Evolutionary conservation across 2,797 vertebrate genomes (phyloP), one percentile per base, ranked within the genome.

Genomic region (Oreortyx pictus): DNA sequence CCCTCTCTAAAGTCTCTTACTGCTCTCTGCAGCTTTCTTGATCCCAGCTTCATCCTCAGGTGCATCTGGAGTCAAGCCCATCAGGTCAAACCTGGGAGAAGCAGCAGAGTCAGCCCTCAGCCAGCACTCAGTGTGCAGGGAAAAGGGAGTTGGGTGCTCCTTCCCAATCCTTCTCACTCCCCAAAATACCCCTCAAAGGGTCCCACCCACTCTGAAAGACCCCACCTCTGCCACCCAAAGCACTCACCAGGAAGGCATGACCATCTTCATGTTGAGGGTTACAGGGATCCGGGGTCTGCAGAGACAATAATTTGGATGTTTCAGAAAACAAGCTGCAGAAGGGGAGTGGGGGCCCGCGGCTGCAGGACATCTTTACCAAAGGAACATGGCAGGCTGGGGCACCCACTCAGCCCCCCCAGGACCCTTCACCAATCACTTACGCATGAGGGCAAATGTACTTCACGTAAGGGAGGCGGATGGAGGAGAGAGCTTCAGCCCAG

Each of bases 381-480:
- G 79, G 46, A 61, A 60, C 24, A 25, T 25, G 23, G 44, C 1
- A 2, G 4, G 23, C 56, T 14, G 33, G 57, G 57, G 33, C 33
- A 18, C 37, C 25, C 72, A 4, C 52, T 31, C 65, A 7, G 20
- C 0, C 22, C 25, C 15, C 52, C 27, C 8, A 2, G 5, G 17
- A 14, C 43, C 41, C 43, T 5, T 23, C 33, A 43, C 23, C 0
- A 31, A n/a, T 25, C 86, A 98, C 99, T 98, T 94, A 99, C 99
- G 99, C 99, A 15, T 99, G 98, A 94, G 99, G 99, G 94, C 99
- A 99, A 96, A 99, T 99, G 92, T 99, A 99, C 89, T 99, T 99
- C 97, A 99, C 98, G 1, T 99, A 98, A 94, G 99, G 98, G 91
- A 99, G 98, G 96, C 97, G 98, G 97, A 99, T 99, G 93, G 96